Evolutionary conservation across 1,140 invertebrate genomes (phyloP).

Genomic region (Paralvinella palmiformis): DNA sequence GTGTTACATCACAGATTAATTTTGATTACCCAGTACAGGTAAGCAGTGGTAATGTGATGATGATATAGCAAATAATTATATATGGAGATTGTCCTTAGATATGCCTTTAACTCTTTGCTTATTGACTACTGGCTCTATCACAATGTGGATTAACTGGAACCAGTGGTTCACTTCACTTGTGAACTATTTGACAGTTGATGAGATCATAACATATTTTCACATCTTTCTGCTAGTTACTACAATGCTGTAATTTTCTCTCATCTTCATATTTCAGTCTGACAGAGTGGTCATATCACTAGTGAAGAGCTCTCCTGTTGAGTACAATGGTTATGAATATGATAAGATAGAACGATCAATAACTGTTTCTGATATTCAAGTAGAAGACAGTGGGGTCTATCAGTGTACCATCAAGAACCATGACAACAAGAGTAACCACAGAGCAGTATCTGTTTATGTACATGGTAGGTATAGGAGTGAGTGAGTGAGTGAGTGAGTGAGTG

Average conservation of each 20-base stretch:
- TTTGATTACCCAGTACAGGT: background rate
- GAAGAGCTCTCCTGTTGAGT: background rate
- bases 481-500: no score
- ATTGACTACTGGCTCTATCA: no score
- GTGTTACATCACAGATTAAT: background rate
- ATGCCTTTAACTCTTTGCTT: no score
- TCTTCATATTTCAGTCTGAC: background rate
- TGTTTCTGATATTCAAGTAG: background rate
- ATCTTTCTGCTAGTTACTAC: background rate
- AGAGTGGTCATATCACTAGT: background rate
- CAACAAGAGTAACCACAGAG: background rate
- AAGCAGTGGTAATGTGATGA: background rate
- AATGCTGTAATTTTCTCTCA: background rate
- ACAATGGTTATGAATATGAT: slow-evolving; percentile 4
- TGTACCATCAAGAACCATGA: slow-evolving; percentile 5
- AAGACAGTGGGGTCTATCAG: background rate
- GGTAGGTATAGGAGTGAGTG: no score
- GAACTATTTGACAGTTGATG: background rate
- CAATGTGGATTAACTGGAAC: no score
- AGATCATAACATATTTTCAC: background rate
- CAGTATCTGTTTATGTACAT: background rate
- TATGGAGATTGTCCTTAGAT: background rate
- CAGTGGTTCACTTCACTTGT: background rate
- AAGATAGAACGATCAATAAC: background rate
- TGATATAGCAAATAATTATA: background rate